Evolutionary conservation across 2,797 vertebrate genomes (phyloP), one percentile per base, ranked within the genome.

Genomic region (Sebastes itinus): DNA sequence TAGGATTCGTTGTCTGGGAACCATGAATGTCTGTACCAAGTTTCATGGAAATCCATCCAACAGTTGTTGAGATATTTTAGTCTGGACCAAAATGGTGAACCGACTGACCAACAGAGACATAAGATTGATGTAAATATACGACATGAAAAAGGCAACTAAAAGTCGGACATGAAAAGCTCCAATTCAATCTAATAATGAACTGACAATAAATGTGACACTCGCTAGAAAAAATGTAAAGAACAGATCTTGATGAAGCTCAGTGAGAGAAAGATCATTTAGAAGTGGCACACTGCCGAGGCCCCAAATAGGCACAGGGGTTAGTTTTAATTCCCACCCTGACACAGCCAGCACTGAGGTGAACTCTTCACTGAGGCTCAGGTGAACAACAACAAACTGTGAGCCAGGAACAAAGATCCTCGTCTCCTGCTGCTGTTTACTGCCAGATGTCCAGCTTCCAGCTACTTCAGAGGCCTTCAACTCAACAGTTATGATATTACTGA

Each of bases 311-410:
- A 7, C 59, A 11, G 8, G 12, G 30, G 23, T 60, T 60, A 28
- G 6, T 38, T 72, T 59, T 66, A 3, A 35, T 22, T 62, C 6
- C 18, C 20, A 8, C 9, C 6, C 46, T 42, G 75, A 56, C 25
- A 3, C 20, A 32, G 32, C 32, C 25, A 25, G 46, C 46, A 7
- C 20, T 4, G 14, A 83, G 66, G 22, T 32, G 30, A 64, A 20
- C 22, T 54, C 59, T 33, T 42, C n/a, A n/a, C 27, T 22, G 33
- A 38, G 68, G 59, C 59, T 2, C 2, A 49, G 55, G 55, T 75
- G 6, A 11, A 67, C 33, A 42, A 63, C 55, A 81, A 75, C 75
- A 78, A 78, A 58, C 56, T 11, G 9, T 7, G 72, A 81, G 61
- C 35, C 75, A 75, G 38, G 59, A 67, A 54, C 35, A 62, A 65